Evolutionary conservation across 92 coral and sea anemone species (phyloP).

Genomic region (Diadumene lineata): DNA sequence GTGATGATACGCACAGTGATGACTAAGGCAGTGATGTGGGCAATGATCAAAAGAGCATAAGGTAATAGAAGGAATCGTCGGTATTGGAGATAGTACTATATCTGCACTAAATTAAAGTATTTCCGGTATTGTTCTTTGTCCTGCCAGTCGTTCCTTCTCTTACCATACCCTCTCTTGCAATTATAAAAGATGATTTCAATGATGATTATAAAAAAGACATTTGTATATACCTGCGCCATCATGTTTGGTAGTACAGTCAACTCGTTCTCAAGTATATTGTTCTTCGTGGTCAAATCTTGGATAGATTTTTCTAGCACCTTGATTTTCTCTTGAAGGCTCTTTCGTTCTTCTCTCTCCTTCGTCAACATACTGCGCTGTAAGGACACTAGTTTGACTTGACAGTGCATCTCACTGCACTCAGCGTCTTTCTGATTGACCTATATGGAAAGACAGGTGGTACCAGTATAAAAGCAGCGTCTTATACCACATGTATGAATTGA

Average conservation of each 20-base stretch:
- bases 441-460: no score
- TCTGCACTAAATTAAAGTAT: no score
- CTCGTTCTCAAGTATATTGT: constrained; percentile 28
- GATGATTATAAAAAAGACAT: neutral
- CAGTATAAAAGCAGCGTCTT: no score
- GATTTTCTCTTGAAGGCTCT: constrained; percentile 9
- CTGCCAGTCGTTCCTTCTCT: no score
- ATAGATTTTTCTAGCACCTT: constrained; percentile 21
- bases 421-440: constrained; percentile 18
- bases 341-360: constrained; percentile 11
- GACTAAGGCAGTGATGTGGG: no score
- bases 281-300: constrained; percentile 32
- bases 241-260: constrained; percentile 24
- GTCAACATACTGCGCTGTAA: constrained; percentile 15
- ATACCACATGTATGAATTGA: no score
- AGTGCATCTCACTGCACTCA: constrained; percentile 8
- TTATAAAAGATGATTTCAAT: neutral
- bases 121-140: no score
- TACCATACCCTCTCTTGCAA: no score
- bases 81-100: no score
- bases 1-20: no score
- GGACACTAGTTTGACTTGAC: constrained; percentile 7
- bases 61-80: no score
- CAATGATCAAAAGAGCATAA: no score
- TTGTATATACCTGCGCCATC: constrained; percentile 13